Conservation (phyloP, 2,888 invertebrate species). For the Nomada ferruginata region DNA sequence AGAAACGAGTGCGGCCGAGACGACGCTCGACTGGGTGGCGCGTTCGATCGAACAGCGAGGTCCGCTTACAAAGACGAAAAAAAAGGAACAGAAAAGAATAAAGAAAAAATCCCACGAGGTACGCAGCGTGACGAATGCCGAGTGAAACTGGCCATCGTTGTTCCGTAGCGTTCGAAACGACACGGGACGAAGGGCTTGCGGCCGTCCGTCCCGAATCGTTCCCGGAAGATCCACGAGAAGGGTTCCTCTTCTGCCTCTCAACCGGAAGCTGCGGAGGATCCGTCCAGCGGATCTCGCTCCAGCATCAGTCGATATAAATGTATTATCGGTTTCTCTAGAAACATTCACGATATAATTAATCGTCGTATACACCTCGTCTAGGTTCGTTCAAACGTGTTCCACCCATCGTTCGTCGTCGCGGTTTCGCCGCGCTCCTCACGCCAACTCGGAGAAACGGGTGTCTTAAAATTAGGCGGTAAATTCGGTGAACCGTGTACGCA, state of each 20-base stretch:
- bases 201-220: constrained; percentile 54
- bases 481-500: constrained; percentile 61
- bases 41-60: constrained; percentile 23
- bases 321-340: constrained; percentile 35
- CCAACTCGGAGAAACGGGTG: constrained; percentile 32
- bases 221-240: constrained; percentile 52
- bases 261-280: constrained; percentile 62
- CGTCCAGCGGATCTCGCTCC: constrained; percentile 58
- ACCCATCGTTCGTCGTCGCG: constrained; percentile 43
- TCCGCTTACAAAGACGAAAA: background rate
- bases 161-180: constrained; percentile 49
- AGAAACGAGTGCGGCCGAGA: constrained; percentile 14
- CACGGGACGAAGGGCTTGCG: constrained; percentile 40
- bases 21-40: constrained; percentile 37
- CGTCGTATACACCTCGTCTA: constrained; percentile 19
- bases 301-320: constrained; percentile 32
- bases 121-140: constrained; percentile 50
- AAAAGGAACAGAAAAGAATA: background rate
- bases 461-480: constrained; percentile 72
- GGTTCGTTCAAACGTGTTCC: constrained; percentile 27
- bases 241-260: constrained; percentile 63
- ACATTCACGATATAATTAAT: constrained; percentile 41
- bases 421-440: constrained; percentile 24
- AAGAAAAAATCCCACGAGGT: constrained; percentile 3
- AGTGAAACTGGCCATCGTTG: constrained; percentile 60